A percentile compares a stretch with the other conserved stretches of the same genome.
Conservation (phyloP, 2,113 vertebrate species). For the Sinocyclocheilus anophthalmus region DNA sequence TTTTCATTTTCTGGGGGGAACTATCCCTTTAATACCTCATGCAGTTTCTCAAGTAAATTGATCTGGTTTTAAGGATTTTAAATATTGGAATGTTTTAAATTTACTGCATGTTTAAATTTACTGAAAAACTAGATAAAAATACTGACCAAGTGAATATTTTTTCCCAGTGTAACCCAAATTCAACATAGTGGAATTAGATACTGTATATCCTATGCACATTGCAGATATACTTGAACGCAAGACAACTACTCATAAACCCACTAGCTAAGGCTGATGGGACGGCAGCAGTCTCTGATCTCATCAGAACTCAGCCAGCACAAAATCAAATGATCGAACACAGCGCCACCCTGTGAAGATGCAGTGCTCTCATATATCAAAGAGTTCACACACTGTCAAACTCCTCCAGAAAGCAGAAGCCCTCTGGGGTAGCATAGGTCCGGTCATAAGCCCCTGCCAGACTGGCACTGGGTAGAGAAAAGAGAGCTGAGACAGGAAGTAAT, state of each 20-base stretch:
- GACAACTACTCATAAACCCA: background rate
- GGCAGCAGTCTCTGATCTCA: background rate
- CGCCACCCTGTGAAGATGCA: slow-evolving; percentile 7
- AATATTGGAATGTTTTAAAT: background rate
- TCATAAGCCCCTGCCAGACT: slow-evolving; percentile 16
- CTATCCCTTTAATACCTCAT: background rate
- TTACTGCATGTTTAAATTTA: background rate
- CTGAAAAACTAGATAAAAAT: background rate
- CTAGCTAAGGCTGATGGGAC: background rate
- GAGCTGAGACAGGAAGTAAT: slow-evolving; percentile 36
- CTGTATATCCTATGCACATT: background rate
- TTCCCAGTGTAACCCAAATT: background rate
- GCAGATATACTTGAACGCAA: background rate
- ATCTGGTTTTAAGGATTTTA: background rate
- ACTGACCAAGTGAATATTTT: background rate
- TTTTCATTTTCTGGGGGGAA: too few relatives aligned
- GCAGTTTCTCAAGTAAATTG: background rate
- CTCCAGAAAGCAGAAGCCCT: slow-evolving; percentile 2
- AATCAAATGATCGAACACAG: background rate
- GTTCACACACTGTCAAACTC: background rate
- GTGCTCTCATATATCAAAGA: slow-evolving; percentile 15
- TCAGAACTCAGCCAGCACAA: background rate
- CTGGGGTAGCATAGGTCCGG: background rate
- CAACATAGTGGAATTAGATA: background rate
- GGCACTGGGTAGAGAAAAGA: background rate